Conservation (phyloP, 2,888 invertebrate genomes). For the Drosophila lacicola region DNA sequence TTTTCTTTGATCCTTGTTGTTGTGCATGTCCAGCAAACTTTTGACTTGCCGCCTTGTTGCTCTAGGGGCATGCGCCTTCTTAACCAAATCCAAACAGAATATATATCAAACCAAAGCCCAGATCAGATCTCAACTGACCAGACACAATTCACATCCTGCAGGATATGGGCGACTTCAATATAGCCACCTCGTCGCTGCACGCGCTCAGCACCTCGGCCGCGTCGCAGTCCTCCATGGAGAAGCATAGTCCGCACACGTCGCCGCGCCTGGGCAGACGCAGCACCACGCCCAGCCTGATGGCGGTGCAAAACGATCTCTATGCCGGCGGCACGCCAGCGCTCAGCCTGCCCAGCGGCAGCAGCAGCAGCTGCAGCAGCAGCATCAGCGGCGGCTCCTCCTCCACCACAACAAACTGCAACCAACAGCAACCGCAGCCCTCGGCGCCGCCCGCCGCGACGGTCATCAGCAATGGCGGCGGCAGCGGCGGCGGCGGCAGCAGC, state of each 20-base stretch:
- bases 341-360: constrained; percentile 69
- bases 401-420: constrained; percentile 3
- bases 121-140: constrained; percentile 17
- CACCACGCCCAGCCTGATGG: constrained; percentile 84
- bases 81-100: constrained; percentile 23
- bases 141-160: constrained; percentile 64
- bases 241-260: constrained; percentile 87
- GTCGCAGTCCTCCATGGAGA: constrained; percentile 74
- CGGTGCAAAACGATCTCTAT: constrained; percentile 84
- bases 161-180: constrained; percentile 88
- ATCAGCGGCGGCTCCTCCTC: constrained; percentile 58
- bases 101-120: not conserved
- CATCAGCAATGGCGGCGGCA: constrained; percentile 61
- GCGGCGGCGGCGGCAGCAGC: constrained; percentile 25
- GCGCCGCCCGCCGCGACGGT: constrained; percentile 80
- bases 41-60: constrained; percentile 49
- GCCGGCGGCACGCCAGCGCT: constrained; percentile 76
- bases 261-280: constrained; percentile 86
- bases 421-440: constrained; percentile 70
- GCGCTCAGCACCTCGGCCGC: constrained; percentile 84
- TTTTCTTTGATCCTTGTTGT: constrained; percentile 34
- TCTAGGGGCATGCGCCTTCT: constrained; percentile 52
- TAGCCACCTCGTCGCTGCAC: constrained; percentile 88
- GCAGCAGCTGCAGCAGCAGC: constrained; percentile 35
- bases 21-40: constrained; percentile 52